These are phyloP conservation scores for Phoebastria nigripes DNA, from an alignment of 2,797 vertebrate genomes.

Conservation along the genomic window DNA sequence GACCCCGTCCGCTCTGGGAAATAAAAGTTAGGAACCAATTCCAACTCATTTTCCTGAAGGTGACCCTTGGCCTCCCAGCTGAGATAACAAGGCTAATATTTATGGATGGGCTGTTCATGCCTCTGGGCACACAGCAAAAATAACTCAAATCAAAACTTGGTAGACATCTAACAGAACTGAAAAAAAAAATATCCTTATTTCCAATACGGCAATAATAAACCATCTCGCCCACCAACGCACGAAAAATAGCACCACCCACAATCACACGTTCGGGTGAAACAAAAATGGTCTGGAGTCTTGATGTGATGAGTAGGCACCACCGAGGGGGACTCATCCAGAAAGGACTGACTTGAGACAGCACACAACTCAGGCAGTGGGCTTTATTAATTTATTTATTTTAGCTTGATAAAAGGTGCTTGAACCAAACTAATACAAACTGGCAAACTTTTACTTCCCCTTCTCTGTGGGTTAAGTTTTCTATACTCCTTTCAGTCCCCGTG, in stretches of 20 bases:
- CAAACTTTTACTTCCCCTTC: not conserved
- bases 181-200: not conserved
- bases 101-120: conserved; percentile 43
- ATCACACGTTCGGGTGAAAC: not conserved
- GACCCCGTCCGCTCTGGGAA: conserved; percentile 18
- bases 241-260: not conserved
- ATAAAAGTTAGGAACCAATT: conserved; percentile 45
- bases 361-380: not conserved
- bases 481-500: not conserved
- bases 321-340: not conserved
- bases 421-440: not conserved
- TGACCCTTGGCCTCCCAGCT: conserved; percentile 56
- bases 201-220: not conserved
- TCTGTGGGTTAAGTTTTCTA: not conserved
- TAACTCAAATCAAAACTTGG: conserved; percentile 36
- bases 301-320: not conserved
- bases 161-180: conserved; percentile 7
- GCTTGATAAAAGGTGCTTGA: not conserved
- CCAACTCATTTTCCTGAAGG: conserved; percentile 47
- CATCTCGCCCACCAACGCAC: not conserved
- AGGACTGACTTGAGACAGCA: not conserved
- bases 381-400: not conserved
- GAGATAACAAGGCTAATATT: conserved; percentile 60
- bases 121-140: conserved; percentile 53
- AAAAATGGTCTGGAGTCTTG: not conserved